Evolutionary conservation across 2,113 vertebrate species (phyloP), one percentile per base, ranked within the genome.

Genomic region (Chionomys nivalis): DNA sequence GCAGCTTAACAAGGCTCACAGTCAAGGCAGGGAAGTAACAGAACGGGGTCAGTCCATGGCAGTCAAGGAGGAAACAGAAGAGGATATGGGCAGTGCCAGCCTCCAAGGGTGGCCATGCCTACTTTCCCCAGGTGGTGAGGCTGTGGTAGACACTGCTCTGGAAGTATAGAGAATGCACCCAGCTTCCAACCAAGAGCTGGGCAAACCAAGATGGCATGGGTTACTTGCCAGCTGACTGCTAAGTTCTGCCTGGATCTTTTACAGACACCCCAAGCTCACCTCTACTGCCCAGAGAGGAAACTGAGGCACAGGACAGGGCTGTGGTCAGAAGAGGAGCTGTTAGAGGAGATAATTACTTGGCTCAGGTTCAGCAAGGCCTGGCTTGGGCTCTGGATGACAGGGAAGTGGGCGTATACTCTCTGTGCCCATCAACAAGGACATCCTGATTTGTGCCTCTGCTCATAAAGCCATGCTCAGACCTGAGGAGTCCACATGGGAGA

Each of bases 1-100:
- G 1, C 14, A 61, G 49, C 39, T 5, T 28, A 2, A 31, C 28
- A 5, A 70, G 24, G 49, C 70, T 39, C 85, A 7, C 0, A 0
- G 72, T 47, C 49, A n/a, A 21, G 19, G 33, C 10, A 65, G 2
- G 12, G 3, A 28, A 16, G 24, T 3, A 58, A 72, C 3, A 28
- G 75, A 42, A 19, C 4, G 13, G 77, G 44, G 19, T 58, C n/a
- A 16, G 83, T 11, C 21, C 5, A 17, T 0, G 8, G 55, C 81
- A 68, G 33, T n/a, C 42, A 63, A 26, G 23, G 24, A 63, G 61
- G 42, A 26, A 24, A n/a, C 39, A n/a, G 61, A 65, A 7, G 61
- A 79, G 55, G 39, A 28, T 28, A 5, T 0, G 0, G 55, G 61
- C 5, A 0, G 7, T 14, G 21, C 42, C 16, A 4, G 33, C 28